Evolutionary conservation across 2,113 vertebrate species (phyloP).

Genomic region (Larimichthys polyactis): DNA sequence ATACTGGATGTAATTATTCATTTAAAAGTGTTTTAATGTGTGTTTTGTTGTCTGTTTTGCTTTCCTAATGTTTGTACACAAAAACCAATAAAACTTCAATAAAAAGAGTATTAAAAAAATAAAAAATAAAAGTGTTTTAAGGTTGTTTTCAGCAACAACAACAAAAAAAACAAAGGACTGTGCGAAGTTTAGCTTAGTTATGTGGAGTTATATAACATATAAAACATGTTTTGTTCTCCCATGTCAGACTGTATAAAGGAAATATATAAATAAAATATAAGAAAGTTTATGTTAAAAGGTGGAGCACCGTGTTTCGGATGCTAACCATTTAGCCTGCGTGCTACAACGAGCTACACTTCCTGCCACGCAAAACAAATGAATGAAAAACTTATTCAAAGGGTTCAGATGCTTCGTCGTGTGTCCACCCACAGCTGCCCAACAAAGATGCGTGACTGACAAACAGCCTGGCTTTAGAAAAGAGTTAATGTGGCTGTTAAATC

Average conservation of each 20-base stretch:
- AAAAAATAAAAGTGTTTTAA: background rate
- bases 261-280: no score
- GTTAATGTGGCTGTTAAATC: background rate
- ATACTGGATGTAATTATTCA: background rate
- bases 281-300: background rate
- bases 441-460: background rate
- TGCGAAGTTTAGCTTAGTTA: background rate
- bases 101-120: no score
- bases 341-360: slow-evolving; percentile 2
- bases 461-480: background rate
- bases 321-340: slow-evolving; percentile 14
- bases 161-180: no score
- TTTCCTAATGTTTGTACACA: no score
- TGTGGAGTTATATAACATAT: background rate
- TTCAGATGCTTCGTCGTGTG: background rate
- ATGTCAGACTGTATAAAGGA: no score
- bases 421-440: background rate
- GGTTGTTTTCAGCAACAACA: background rate
- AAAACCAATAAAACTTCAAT: no score
- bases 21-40: no score
- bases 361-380: background rate
- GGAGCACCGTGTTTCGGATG: background rate
- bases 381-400: background rate
- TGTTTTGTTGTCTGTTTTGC: no score
- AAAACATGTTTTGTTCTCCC: background rate